phyloP scores from a whole-genome alignment of 1,140 invertebrate genomes.

The Drosophila nigromelanica region DNA sequence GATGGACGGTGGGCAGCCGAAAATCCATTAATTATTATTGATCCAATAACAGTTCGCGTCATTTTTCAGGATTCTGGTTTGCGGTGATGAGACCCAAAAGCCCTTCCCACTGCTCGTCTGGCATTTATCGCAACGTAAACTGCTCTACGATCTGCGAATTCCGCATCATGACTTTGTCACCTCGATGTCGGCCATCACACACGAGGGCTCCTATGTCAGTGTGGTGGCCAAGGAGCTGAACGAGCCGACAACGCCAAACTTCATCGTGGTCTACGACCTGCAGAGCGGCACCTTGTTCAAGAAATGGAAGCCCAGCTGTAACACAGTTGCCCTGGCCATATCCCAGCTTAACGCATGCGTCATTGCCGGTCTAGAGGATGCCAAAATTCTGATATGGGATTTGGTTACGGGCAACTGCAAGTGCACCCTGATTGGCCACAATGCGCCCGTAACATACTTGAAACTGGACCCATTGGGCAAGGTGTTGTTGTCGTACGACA shows the following conservation, averaged over 20 bases:
- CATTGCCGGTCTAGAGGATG: slow-evolving; percentile 92
- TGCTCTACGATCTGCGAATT: slow-evolving; percentile 93
- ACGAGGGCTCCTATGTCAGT: slow-evolving; percentile 90
- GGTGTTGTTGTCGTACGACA: slow-evolving; percentile 89
- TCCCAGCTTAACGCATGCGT: slow-evolving; percentile 91
- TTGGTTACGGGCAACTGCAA: slow-evolving; percentile 89
- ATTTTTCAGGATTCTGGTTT: slow-evolving; percentile 89
- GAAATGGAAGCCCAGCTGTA: slow-evolving; percentile 93
- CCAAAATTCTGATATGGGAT: slow-evolving; percentile 93
- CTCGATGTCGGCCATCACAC: slow-evolving; percentile 92
- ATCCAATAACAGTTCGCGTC: not conserved
- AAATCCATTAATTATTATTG: not conserved
- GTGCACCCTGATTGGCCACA: slow-evolving; percentile 89
- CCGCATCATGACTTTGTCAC: slow-evolving; percentile 95
- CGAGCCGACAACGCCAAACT: slow-evolving; percentile 90
- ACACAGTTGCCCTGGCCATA: slow-evolving; percentile 92
- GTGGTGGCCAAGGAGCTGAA: slow-evolving; percentile 91
- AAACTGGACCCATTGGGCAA: slow-evolving; percentile 89
- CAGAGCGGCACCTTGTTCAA: slow-evolving; percentile 95
- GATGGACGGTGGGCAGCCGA: slow-evolving; percentile 88
- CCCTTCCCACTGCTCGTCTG: slow-evolving; percentile 95
- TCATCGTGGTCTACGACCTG: slow-evolving; percentile 96
- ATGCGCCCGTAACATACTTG: slow-evolving; percentile 89
- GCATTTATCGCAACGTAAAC: slow-evolving; percentile 92
- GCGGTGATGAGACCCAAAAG: slow-evolving; percentile 95